Percentiles rank a stretch among this genome's conserved stretches.
Conservation (phyloP, 53 echinoderm and acorn worm species). For the Holothuria leucospilota region DNA sequence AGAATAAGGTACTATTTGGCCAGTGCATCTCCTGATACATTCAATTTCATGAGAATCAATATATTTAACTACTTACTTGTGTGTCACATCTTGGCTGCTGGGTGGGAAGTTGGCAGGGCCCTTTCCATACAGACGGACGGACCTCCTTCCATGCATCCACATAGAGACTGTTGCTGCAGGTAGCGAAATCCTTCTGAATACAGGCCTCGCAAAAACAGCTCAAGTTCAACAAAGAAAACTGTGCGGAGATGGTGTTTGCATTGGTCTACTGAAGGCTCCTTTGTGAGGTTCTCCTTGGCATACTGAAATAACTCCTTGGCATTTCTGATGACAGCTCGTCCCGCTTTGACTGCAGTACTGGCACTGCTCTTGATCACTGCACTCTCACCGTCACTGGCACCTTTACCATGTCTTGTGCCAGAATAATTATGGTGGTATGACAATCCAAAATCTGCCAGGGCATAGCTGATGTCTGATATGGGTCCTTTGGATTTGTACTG, state of each 20-base stretch:
- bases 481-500: not conserved
- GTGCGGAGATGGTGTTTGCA: conserved; percentile 5
- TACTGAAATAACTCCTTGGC: conserved; percentile 20
- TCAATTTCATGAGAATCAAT: no score
- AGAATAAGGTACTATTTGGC: no score
- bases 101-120: no score
- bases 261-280: not conserved
- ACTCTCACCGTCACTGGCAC: conserved; percentile 56
- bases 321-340: conserved; percentile 43
- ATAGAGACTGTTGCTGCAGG: no score
- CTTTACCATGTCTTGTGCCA: conserved; percentile 60
- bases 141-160: no score
- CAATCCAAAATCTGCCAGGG: conserved; percentile 29
- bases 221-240: conserved; percentile 12
- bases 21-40: no score
- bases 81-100: no score
- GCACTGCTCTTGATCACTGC: conserved; percentile 57
- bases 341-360: conserved; percentile 39
- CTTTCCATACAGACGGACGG: no score
- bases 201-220: not conserved
- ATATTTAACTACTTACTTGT: no score
- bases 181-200: not conserved
- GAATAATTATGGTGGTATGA: conserved; percentile 32
- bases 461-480: conserved; percentile 48
- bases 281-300: not conserved